Base-by-base conservation (phyloP, 2,113 vertebrate species). In the Bufo gargarizans region DNA sequence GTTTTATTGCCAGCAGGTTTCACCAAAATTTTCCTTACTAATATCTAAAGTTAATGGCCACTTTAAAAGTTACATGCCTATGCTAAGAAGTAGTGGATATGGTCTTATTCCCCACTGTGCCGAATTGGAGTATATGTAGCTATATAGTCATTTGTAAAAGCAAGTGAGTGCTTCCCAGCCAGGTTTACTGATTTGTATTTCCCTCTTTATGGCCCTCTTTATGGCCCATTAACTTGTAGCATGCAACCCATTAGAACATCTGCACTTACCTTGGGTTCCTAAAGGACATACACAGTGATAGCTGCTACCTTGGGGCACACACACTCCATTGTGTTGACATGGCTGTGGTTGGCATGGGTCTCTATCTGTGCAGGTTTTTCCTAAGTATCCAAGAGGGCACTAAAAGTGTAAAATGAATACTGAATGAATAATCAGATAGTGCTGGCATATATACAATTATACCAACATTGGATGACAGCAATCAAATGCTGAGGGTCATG, bases 241-340 rank as follows among this genome's bases (percentile, higher is more conserved):
- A 4, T 4, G 4, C 13, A 12, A 71, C 43, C 33, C 16, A 14
- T 14, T 13, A 45, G 11, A 71, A 71, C 1, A 45, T 71, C 12
- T 76, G 12, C 20, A 14, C 49, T 84, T 33, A 88, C 87, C 87
- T 84, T 77, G 80, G 9, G 87, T 88, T 88, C 87, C 87, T 43
- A 43, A 45, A 43, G 80, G 87, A 45, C 87, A 88, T 4, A 72
- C 20, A 19, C 87, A 88, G 4, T 88, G 43, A 63, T 77, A 84
- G 58, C 11, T 77, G 4, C n/a, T 45, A 1, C 80, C 87, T 20
- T 88, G 71, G 22, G 87, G 69, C 8, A 88, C 87, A 47, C 87
- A 88, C 55, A 63, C 45, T 10, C 87, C 87, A 67, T 83, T 88
- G 71, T 88, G 67, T 50, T 19, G 43, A 17, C 87, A 88, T 19